Conservation (phyloP, 2,113 vertebrate species). For the Psettodes erumei region DNA sequence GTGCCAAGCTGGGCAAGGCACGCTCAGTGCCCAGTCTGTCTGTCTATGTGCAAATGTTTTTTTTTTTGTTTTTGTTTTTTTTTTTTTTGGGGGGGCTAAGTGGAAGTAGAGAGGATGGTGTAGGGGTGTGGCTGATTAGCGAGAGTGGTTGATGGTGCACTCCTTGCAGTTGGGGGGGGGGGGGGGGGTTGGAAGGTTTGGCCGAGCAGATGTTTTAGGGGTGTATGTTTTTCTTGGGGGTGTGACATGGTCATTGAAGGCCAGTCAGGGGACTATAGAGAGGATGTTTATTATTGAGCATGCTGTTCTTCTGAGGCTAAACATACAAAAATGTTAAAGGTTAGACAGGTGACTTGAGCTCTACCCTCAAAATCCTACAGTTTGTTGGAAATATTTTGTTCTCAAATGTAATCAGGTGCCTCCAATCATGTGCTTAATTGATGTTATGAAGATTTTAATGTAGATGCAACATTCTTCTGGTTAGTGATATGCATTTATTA, state of each 20-base stretch:
- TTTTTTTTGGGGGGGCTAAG: constrained; percentile 45
- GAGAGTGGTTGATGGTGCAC: constrained; percentile 48
- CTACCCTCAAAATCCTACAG: no score
- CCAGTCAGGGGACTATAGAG: constrained; percentile 62
- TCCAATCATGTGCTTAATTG: background rate
- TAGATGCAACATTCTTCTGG: background rate
- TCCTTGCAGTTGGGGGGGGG: constrained; percentile 56
- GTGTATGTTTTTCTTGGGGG: constrained; percentile 76
- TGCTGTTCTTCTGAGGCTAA: constrained; percentile 51
- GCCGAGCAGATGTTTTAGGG: constrained; percentile 81
- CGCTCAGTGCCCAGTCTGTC: constrained; percentile 17
- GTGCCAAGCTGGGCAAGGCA: constrained; percentile 56
- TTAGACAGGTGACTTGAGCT: constrained; percentile 15
- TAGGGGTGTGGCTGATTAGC: constrained; percentile 55
- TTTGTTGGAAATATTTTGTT: constrained; percentile 1
- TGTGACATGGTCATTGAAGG: constrained; percentile 75
- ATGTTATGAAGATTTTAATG: background rate
- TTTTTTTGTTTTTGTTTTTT: no score
- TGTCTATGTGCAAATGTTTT: constrained; percentile 45
- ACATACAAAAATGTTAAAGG: constrained; percentile 42
- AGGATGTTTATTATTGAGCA: constrained; percentile 61
- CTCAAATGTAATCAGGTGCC: no score
- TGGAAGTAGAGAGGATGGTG: constrained; percentile 49
- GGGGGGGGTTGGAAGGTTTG: constrained; percentile 30
- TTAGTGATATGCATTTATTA: constrained; percentile 15